These are phyloP conservation scores for Conistra vaccinii DNA, from an alignment of 2,888 invertebrate genomes.

Conservation along the genomic window DNA sequence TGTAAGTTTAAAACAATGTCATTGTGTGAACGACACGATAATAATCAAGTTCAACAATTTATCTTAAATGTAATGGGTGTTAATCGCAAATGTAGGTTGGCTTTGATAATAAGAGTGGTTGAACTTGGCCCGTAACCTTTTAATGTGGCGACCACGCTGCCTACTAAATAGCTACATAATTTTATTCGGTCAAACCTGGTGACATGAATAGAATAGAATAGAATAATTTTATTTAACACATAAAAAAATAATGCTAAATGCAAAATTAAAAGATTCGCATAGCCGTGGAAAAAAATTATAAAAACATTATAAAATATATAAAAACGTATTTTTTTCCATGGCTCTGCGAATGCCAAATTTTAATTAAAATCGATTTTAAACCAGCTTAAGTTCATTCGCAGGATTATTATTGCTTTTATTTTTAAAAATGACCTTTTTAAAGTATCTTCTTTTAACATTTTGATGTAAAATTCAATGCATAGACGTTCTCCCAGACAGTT, in stretches of 20 bases:
- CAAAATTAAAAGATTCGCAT: no score
- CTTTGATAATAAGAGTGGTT: conserved; percentile 76
- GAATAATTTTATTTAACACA: no score
- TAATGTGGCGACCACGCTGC: conserved; percentile 56
- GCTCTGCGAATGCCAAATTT: conserved; percentile 35
- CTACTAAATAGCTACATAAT: conserved; percentile 48
- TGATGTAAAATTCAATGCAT: conserved; percentile 6
- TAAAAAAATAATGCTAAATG: no score
- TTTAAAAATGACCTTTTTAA: conserved; percentile 24
- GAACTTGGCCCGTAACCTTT: conserved; percentile 81
- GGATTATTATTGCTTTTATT: conserved; percentile 21
- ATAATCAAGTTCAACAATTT: conserved; percentile 37
- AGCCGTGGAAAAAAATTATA: no score
- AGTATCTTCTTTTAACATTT: conserved; percentile 18
- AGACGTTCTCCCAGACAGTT: conserved; percentile 4
- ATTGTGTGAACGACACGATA: conserved; percentile 29
- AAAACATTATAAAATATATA: no score
- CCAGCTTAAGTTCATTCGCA: conserved; percentile 18
- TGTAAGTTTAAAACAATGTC: conserved; percentile 37
- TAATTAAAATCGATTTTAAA: conserved; percentile 34
- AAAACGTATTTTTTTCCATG: no score
- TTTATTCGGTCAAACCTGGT: conserved; percentile 44
- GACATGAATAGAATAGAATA: no score
- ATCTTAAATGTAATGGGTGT: conserved; percentile 40
- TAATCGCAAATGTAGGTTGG: conserved; percentile 50